A percentile compares a stretch with the other conserved stretches of the same genome.
phyloP scores from a whole-genome alignment of 2,113 vertebrate genomes.

The Entomyzon cyanotis region DNA sequence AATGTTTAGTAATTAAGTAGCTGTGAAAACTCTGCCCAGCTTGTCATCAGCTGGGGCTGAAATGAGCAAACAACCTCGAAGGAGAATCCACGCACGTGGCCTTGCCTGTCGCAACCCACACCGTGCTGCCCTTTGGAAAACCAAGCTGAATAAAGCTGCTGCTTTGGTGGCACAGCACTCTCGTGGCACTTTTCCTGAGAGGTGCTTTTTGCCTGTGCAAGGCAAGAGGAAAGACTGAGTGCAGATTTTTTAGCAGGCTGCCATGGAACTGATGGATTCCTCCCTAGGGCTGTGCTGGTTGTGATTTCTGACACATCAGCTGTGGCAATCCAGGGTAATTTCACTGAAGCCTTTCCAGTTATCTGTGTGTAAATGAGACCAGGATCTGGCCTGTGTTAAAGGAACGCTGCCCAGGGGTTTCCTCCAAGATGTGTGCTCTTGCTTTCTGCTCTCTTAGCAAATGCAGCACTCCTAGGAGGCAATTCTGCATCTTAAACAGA shows the following conservation, averaged over 20 bases:
- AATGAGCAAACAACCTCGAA: background rate
- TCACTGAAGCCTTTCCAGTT: background rate
- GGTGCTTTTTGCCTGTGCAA: background rate
- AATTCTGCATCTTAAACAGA: background rate
- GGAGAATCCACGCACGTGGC: background rate
- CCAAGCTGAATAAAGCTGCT: background rate
- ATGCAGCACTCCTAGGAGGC: background rate
- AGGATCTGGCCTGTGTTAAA: background rate
- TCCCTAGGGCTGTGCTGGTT: background rate
- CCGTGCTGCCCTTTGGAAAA: background rate
- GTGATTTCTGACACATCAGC: background rate
- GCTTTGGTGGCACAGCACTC: background rate
- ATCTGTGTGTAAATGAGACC: background rate
- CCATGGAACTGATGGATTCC: background rate
- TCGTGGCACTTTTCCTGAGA: fast-evolving
- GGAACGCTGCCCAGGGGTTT: background rate
- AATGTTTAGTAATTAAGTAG: background rate
- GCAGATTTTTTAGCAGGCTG: background rate
- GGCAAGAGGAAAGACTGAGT: background rate
- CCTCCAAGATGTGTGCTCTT: background rate
- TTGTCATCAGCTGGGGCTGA: background rate
- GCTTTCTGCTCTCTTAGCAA: background rate
- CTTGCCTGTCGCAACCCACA: background rate
- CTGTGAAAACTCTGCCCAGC: background rate
- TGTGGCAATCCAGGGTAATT: background rate